Conservation (phyloP, 2,888 invertebrate species). For the Seira ritae region DNA sequence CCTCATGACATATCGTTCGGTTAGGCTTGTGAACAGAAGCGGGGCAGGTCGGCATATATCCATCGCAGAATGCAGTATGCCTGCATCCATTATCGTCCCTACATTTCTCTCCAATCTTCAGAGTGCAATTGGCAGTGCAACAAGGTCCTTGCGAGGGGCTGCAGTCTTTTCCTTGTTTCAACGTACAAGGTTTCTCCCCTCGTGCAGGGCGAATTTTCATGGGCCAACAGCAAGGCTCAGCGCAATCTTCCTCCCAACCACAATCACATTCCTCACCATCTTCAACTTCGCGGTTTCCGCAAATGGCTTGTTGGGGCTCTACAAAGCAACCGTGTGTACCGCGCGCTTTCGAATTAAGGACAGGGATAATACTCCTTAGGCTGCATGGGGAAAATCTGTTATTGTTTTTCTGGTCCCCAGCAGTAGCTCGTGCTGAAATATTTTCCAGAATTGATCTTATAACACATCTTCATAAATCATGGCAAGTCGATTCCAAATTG, state of each 20-base stretch:
- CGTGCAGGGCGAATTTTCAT: constrained; percentile 84
- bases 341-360: constrained; percentile 93
- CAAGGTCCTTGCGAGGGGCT: constrained; percentile 95
- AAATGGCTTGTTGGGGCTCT: constrained; percentile 94
- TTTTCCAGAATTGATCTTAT: no score
- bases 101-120: constrained; percentile 92
- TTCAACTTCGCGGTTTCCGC: constrained; percentile 98
- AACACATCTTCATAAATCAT: no score
- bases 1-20: constrained; percentile 94
- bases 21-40: constrained; percentile 94
- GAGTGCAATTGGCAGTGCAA: constrained; percentile 90
- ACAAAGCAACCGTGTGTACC: constrained; percentile 95
- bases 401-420: constrained; percentile 98
- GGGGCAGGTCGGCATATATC: constrained; percentile 92
- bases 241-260: constrained; percentile 98
- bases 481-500: no score
- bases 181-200: constrained; percentile 76
- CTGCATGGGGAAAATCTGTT: constrained; percentile 98
- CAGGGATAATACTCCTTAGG: constrained; percentile 92
- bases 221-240: constrained; percentile 86
- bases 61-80: constrained; percentile 94
- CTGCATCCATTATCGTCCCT: constrained; percentile 95
- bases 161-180: constrained; percentile 86
- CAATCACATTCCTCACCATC: constrained; percentile 98
- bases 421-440: constrained; percentile 98